A percentile compares a stretch with the other conserved stretches of the same genome.
phyloP scores from a whole-genome alignment of 1,140 invertebrate species.

The Scaptomyza graminum region DNA sequence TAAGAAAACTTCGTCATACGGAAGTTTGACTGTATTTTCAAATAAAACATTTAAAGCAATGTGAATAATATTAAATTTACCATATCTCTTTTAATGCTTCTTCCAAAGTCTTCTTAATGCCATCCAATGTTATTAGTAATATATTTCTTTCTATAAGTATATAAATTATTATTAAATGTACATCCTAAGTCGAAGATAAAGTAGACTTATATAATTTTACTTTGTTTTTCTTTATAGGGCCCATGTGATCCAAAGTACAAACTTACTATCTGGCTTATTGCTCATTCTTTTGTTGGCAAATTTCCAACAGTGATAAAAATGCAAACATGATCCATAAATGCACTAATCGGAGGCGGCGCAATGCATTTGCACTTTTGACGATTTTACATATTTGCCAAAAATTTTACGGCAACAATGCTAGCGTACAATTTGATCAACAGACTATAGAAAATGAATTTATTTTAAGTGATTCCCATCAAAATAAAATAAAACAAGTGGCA shows the following conservation, averaged over 20 bases:
- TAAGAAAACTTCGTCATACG: too few relatives aligned
- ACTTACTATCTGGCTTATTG: not conserved
- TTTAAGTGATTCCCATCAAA: slow-evolving; percentile 49
- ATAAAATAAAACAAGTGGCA: slow-evolving; percentile 60
- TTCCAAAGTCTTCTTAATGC: too few relatives aligned
- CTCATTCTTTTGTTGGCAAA: not conserved
- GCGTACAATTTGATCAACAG: slow-evolving; percentile 57
- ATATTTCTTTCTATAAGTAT: too few relatives aligned
- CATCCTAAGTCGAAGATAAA: too few relatives aligned
- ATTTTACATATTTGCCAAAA: slow-evolving; percentile 42
- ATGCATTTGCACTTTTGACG: slow-evolving; percentile 31
- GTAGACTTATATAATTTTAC: too few relatives aligned
- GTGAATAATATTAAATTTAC: too few relatives aligned
- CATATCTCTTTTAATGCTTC: too few relatives aligned
- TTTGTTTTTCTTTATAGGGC: slow-evolving; percentile 1
- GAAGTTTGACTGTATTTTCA: too few relatives aligned
- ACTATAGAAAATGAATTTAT: slow-evolving; percentile 46
- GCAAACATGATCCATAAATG: slow-evolving; percentile 20
- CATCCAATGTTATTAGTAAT: too few relatives aligned
- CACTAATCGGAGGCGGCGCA: slow-evolving; percentile 26
- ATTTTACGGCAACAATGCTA: slow-evolving; percentile 35
- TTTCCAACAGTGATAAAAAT: not conserved
- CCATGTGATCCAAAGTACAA: slow-evolving; percentile 1
- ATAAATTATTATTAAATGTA: too few relatives aligned
- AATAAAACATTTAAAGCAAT: too few relatives aligned